Evolutionary conservation across 2,113 vertebrate genomes (phyloP), one percentile per base, ranked within the genome.

Genomic region (Chiloscyllium plagiosum): DNA sequence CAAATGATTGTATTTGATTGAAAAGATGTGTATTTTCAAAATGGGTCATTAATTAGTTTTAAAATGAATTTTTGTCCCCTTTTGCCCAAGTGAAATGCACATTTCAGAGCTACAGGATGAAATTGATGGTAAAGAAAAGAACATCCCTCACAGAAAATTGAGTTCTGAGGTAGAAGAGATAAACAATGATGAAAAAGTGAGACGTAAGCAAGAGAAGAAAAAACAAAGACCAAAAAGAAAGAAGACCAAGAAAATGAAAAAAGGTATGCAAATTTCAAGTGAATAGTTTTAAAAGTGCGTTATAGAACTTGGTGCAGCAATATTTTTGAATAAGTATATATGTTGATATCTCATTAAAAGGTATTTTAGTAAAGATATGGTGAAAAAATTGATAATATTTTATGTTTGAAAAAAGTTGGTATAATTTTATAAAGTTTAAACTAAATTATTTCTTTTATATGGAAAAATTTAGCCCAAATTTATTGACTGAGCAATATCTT

Each of bases 211-310:
- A 78, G 96, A 96, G 78, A 1, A 96, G 26, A 97, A 97, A 70
- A 96, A 97, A 13, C 96, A 96, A 86, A 98, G 97, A 96, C 70
- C 96, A 22, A 98, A 98, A 96, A 96, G 96, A 95, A 98, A 97
- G 96, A 99, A 98, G 96, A 69, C 96, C 96, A 99, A 98, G 97
- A 99, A 98, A 97, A 96, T 95, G 83, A 98, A 97, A 96, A 97
- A 98, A 97, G 98, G 98, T 98, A 97, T 37, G 17, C 26, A 95
- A 72, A 29, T 76, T 50, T 37, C 42, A 70, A 72, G 26, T 95
- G 13, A 47, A 72, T 26, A 42, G 52, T 95, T 76, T 95, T 15
- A 72, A 93, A 61, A 26, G 22, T 50, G 10, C 61, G 12, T 17
- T 90, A 15, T 70, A 68, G 61, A 33, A 66, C 26, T 69, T 94